Percentiles rank a stretch among this genome's conserved stretches.
Conservation (phyloP, 2,113 vertebrate genomes). For the Barbus barbus region DNA sequence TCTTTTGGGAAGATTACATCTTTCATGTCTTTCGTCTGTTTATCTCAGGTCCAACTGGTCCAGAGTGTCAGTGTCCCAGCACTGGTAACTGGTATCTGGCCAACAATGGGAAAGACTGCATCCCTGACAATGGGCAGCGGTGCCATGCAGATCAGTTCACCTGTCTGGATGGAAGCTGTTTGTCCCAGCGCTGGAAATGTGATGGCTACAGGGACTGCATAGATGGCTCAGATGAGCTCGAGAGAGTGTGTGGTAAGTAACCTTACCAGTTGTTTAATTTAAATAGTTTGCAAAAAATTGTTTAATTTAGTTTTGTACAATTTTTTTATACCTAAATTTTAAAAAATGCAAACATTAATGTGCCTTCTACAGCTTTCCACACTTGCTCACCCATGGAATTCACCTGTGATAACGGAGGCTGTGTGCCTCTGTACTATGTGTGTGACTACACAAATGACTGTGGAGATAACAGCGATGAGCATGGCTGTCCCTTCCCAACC, state of each 20-base stretch:
- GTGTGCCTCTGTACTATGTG: conserved; percentile 77
- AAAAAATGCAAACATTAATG: not conserved
- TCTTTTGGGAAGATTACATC: not conserved
- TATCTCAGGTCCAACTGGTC: conserved; percentile 82
- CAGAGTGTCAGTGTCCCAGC: conserved; percentile 92
- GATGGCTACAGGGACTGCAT: conserved; percentile 83
- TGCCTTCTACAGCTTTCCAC: conserved; percentile 81
- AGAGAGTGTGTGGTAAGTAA: conserved; percentile 89
- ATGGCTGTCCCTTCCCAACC: conserved; percentile 83
- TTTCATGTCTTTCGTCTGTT: not conserved
- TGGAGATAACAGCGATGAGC: conserved; percentile 89
- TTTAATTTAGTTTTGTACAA: not conserved
- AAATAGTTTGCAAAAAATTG: not conserved
- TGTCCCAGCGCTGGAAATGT: conserved; percentile 80
- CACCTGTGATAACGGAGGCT: conserved; percentile 87
- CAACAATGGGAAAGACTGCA: conserved; percentile 88
- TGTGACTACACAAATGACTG: conserved; percentile 92
- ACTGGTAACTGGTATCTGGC: conserved; percentile 87
- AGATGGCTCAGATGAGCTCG: conserved; percentile 86
- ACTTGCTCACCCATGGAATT: conserved; percentile 84
- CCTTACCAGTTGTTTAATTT: not conserved
- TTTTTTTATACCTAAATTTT: not conserved
- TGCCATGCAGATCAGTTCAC: conserved; percentile 84
- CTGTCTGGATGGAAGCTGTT: conserved; percentile 85
- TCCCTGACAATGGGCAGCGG: conserved; percentile 80